Conservation (phyloP, 92 coral and sea anemone genomes). For the Hydrozoanthus gracilis region DNA sequence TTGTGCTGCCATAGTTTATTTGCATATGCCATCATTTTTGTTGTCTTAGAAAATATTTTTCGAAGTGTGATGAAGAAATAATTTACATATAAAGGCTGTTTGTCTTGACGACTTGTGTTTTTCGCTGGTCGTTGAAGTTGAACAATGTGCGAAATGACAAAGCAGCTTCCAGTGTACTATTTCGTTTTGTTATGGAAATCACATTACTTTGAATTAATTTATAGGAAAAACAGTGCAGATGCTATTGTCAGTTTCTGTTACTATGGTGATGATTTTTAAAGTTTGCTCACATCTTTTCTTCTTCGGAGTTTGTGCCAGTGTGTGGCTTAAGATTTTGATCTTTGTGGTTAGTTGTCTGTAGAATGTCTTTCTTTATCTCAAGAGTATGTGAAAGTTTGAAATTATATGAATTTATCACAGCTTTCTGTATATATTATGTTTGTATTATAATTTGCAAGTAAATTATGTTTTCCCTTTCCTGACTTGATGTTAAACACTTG, state of each 20-base stretch:
- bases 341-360: background rate
- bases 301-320: background rate
- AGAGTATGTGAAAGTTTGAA: background rate
- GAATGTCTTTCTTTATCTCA: background rate
- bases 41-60: background rate
- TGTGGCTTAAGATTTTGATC: background rate
- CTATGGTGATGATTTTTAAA: slow-evolving; percentile 19
- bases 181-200: background rate
- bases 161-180: background rate
- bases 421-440: background rate
- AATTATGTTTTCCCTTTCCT: too few relatives aligned
- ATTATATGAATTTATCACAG: background rate
- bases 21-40: background rate
- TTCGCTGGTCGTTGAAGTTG: background rate
- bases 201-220: background rate
- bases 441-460: too few relatives aligned
- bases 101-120: background rate
- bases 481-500: too few relatives aligned
- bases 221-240: background rate
- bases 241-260: background rate
- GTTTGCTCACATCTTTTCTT: background rate
- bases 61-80: background rate
- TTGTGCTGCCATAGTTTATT: background rate
- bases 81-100: background rate
- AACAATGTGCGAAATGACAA: background rate